Conservation (phyloP, 2,888 invertebrate genomes). For the Chloroclysta siterata region DNA sequence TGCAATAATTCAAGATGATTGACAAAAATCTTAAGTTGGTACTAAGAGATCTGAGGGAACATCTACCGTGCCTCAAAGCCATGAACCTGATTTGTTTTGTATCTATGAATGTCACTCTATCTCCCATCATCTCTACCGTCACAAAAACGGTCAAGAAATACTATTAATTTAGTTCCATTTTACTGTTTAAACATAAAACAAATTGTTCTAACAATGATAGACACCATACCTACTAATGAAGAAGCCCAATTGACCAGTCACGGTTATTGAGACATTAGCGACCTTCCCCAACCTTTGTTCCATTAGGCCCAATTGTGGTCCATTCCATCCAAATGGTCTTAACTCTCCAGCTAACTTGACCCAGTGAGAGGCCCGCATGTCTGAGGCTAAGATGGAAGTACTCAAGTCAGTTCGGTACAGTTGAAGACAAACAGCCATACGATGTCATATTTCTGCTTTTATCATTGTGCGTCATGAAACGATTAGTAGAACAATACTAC, state of each 20-base stretch:
- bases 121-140: no score
- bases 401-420: conserved; percentile 28
- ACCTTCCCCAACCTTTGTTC: conserved; percentile 58
- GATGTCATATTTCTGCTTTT: background rate
- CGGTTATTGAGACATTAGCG: conserved; percentile 52
- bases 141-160: no score
- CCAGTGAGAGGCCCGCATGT: conserved; percentile 70
- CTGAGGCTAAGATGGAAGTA: conserved; percentile 41
- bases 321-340: conserved; percentile 47
- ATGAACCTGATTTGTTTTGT: no score
- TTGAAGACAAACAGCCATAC: background rate
- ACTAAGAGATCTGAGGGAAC: no score
- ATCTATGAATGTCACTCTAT: no score
- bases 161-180: no score
- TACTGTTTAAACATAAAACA: conserved; percentile 16
- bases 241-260: conserved; percentile 39
- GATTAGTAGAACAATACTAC: background rate
- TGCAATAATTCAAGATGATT: no score
- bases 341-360: conserved; percentile 55
- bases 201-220: conserved; percentile 35
- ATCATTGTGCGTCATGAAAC: background rate
- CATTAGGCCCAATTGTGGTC: conserved; percentile 58
- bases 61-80: no score
- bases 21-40: no score
- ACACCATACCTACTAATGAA: conserved; percentile 30